phyloP scores from a whole-genome alignment of 2,113 vertebrate genomes.

The Myrmecophaga tridactyla region DNA sequence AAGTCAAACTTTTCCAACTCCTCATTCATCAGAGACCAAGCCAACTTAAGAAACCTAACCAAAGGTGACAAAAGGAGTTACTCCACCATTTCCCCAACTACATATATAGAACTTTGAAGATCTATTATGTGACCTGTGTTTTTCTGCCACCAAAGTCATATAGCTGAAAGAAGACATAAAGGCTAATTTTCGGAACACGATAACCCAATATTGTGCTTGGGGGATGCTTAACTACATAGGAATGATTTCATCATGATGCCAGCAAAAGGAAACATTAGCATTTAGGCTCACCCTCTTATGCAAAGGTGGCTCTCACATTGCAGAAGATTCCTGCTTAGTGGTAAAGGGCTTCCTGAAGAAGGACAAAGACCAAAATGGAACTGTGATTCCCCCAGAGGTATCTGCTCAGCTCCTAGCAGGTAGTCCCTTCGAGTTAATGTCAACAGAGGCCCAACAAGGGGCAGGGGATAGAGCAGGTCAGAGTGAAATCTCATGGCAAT shows the following conservation, averaged over 20 bases:
- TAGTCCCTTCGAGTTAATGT: neutral
- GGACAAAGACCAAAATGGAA: neutral
- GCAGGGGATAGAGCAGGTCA: neutral
- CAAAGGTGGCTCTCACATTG: neutral
- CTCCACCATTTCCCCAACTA: neutral
- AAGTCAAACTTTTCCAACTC: conserved; percentile 23
- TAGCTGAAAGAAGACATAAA: neutral
- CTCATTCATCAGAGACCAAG: conserved; percentile 4
- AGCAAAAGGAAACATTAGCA: neutral
- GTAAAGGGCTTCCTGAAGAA: neutral
- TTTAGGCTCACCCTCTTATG: neutral
- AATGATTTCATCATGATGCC: neutral
- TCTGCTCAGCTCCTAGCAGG: no score
- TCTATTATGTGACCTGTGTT: conserved; percentile 25
- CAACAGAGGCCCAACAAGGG: neutral
- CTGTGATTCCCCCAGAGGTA: neutral
- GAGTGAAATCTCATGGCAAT: neutral
- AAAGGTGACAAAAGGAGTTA: neutral
- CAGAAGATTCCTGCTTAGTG: neutral
- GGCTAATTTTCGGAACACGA: neutral
- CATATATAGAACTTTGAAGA: neutral
- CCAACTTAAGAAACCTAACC: neutral
- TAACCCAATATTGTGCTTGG: neutral
- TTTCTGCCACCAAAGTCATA: neutral
- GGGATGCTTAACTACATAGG: neutral